Conservation (phyloP, 2,797 vertebrate genomes). For the Lates japonicus region DNA sequence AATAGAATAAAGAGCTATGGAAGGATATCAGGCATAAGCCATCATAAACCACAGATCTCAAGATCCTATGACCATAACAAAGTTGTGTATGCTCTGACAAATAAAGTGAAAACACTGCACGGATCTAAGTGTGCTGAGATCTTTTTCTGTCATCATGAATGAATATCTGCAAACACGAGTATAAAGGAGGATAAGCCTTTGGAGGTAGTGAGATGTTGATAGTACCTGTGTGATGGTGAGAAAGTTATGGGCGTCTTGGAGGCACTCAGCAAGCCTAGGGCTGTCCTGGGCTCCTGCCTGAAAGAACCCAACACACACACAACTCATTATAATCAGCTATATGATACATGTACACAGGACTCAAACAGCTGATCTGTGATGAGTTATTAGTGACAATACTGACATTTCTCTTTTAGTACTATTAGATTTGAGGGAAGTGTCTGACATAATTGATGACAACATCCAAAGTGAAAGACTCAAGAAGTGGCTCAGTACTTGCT, state of each 20-base stretch:
- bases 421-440: not conserved
- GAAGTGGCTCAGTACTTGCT: too few relatives aligned
- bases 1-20: too few relatives aligned
- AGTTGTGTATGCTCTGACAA: too few relatives aligned
- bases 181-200: not conserved
- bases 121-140: too few relatives aligned
- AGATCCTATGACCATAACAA: too few relatives aligned
- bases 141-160: not conserved
- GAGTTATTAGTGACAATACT: not conserved
- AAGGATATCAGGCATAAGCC: too few relatives aligned
- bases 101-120: too few relatives aligned
- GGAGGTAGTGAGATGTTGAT: not conserved
- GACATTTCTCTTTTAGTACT: not conserved
- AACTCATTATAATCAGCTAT: not conserved
- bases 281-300: constrained; percentile 92
- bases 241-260: constrained; percentile 89
- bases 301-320: constrained; percentile 41
- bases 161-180: not conserved
- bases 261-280: constrained; percentile 83
- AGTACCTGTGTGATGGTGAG: constrained; percentile 91
- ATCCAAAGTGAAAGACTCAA: not conserved
- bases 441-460: not conserved
- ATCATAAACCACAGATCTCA: too few relatives aligned
- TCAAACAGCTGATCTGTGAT: not conserved
- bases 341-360: not conserved